Evolutionary conservation across 2,113 vertebrate genomes (phyloP).

Genomic region (Eurypyga helias): DNA sequence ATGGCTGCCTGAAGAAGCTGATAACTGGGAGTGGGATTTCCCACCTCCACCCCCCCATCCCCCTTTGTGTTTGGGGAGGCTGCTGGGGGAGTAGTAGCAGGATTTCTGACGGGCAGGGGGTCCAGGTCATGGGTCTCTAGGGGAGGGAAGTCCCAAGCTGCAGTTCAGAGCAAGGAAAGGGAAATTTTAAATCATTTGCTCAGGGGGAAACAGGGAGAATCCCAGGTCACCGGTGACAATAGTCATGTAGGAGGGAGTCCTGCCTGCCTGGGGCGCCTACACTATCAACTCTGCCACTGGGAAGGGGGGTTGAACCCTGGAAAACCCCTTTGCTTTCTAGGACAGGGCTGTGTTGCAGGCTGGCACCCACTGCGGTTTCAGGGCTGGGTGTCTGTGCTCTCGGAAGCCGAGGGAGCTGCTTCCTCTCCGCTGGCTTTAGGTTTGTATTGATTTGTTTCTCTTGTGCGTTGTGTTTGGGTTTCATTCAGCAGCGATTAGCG

Average conservation of each 20-base stretch:
- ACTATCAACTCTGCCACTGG: background rate
- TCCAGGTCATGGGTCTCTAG: background rate
- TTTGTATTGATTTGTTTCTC: constrained; percentile 8
- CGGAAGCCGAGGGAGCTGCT: background rate
- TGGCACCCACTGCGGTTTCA: background rate
- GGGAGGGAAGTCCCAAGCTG: background rate
- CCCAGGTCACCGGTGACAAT: background rate
- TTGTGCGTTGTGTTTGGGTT: background rate
- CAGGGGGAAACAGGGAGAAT: background rate
- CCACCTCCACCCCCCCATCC: fast-evolving
- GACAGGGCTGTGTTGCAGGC: background rate
- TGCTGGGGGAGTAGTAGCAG: background rate
- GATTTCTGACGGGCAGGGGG: background rate
- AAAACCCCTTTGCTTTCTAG: constrained; percentile 48
- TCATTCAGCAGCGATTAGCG: background rate
- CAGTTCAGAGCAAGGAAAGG: background rate
- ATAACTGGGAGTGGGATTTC: background rate
- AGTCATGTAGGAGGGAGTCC: background rate
- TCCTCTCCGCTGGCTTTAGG: background rate
- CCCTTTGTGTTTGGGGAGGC: background rate
- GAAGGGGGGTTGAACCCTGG: background rate
- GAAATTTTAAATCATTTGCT: background rate
- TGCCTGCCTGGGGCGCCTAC: background rate
- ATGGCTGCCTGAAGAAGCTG: constrained; percentile 13
- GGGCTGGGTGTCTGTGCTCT: fast-evolving